Evolutionary conservation across 2,113 vertebrate species (phyloP).

Genomic region (Thalassoma bifasciatum): DNA sequence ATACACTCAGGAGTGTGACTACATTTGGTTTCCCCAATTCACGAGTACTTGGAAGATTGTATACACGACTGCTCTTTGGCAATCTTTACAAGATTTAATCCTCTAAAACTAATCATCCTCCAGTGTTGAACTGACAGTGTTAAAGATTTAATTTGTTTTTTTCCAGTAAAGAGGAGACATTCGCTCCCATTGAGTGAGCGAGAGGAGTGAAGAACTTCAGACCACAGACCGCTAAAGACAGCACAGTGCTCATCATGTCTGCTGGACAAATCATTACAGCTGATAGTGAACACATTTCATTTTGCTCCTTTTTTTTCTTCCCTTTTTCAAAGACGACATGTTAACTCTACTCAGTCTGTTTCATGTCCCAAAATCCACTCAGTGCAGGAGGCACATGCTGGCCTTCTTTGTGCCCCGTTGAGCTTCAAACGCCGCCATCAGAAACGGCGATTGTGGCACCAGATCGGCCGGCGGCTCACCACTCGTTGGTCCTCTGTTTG

Average conservation of each 20-base stretch:
- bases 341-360: conserved; percentile 39
- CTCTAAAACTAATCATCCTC: conserved; percentile 18
- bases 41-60: conserved; percentile 73
- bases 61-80: conserved; percentile 77
- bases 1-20: conserved; percentile 76
- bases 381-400: conserved; percentile 43
- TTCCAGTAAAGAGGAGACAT: conserved; percentile 52
- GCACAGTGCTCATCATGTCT: conserved; percentile 89
- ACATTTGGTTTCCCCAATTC: conserved; percentile 71
- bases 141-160: conserved; percentile 19
- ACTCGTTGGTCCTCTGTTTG: conserved; percentile 93
- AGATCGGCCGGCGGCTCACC: conserved; percentile 83
- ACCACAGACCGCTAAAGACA: conserved; percentile 82
- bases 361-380: conserved; percentile 40
- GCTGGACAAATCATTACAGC: conserved; percentile 80
- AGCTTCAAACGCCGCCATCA: conserved; percentile 59
- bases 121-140: conserved; percentile 52
- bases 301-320: conserved; percentile 51
- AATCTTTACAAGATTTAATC: conserved; percentile 59
- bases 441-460: conserved; percentile 51
- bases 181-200: conserved; percentile 79
- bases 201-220: conserved; percentile 81
- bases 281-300: conserved; percentile 66
- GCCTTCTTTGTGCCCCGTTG: conserved; percentile 26
- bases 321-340: conserved; percentile 44